Evolutionary conservation across 2,888 invertebrate genomes (phyloP), one percentile per base, ranked within the genome.

Genomic region (Adelognathus sp.): DNA sequence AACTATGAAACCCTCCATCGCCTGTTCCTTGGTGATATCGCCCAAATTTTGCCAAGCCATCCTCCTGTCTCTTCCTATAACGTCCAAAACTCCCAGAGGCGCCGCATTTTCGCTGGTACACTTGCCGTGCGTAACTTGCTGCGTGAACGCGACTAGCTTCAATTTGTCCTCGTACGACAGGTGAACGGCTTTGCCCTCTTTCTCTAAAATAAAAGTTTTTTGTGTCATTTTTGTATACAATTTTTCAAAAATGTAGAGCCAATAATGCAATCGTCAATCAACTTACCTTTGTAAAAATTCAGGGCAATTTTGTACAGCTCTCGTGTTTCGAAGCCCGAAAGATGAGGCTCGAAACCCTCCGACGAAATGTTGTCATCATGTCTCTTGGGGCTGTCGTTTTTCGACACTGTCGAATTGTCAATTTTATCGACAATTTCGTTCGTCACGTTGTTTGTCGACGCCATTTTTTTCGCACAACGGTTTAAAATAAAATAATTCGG

Each of bases 151-250:
- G 16, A 98, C 96, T 80, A 99, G 92, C 89, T 96, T 96, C 69
- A 98, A 92, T 89, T 98, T 97, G 89, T 99, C 98, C 91, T 97
- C 97, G 91, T 99, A 99, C 54, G 97, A 97, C 78, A 98, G 93
- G 88, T 98, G 98, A 58, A 99, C 94, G 1, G 98, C 99, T 93
- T 98, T 99, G n/a, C 98, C 98, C 92, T 98, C 97, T 92, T 99
- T 98, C 91, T 99, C 99, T 98, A 92, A 14, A 93, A 93, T n/a
- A 41, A 50, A 44, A 31, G 31, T 52, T 52, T 21, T 29, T 46
- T 44, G 4, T 16, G 36, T 29, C 50, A 31, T 18, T 66, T 31
- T n/a, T 0, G 27, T 67, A 9, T 1, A 9, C 2, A 5, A 3
- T 6, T 54, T 54, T 29, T 18, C n/a, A 0, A 24, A 52, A 11